A percentile compares a stretch with the other conserved stretches of the same genome.
phyloP scores from a whole-genome alignment of 2,797 vertebrate species.

The Melanotaenia nigrans region DNA sequence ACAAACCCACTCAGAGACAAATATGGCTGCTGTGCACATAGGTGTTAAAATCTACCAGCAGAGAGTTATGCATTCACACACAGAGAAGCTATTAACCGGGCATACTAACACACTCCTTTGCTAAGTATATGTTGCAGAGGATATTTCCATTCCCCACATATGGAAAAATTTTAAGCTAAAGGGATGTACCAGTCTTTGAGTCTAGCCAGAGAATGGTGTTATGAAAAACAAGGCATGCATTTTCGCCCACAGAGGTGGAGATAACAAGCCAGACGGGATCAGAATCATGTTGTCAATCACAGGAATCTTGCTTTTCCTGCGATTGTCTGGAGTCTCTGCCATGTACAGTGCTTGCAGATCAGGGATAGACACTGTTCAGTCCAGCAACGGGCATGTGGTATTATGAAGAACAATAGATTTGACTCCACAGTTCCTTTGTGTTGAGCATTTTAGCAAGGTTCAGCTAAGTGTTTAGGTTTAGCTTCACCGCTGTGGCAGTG shows the following conservation, averaged over 20 bases:
- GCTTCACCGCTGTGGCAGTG: neutral
- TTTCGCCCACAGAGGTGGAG: constrained; percentile 23
- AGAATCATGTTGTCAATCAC: constrained; percentile 46
- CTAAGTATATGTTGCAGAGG: constrained; percentile 31
- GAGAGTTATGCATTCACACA: neutral
- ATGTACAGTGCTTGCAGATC: neutral
- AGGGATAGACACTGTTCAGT: neutral
- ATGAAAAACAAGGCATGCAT: constrained; percentile 16
- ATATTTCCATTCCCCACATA: constrained; percentile 47
- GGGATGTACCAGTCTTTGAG: constrained; percentile 1
- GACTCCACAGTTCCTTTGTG: neutral
- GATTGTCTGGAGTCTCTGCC: constrained; percentile 50
- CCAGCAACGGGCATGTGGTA: neutral
- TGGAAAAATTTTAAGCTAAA: constrained; percentile 46
- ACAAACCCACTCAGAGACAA: neutral
- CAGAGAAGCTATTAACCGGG: neutral
- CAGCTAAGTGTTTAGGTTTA: neutral
- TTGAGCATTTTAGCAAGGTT: neutral
- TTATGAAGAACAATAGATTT: neutral
- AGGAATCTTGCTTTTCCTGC: constrained; percentile 58
- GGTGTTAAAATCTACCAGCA: constrained; percentile 45
- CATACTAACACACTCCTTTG: neutral
- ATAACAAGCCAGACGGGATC: constrained; percentile 36
- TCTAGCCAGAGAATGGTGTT: neutral
- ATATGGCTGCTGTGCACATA: constrained; percentile 18